A percentile compares a stretch with the other conserved stretches of the same genome.
These are phyloP conservation scores for Portunus trituberculatus DNA, from an alignment of 1,140 invertebrate species.

Conservation along the genomic window DNA sequence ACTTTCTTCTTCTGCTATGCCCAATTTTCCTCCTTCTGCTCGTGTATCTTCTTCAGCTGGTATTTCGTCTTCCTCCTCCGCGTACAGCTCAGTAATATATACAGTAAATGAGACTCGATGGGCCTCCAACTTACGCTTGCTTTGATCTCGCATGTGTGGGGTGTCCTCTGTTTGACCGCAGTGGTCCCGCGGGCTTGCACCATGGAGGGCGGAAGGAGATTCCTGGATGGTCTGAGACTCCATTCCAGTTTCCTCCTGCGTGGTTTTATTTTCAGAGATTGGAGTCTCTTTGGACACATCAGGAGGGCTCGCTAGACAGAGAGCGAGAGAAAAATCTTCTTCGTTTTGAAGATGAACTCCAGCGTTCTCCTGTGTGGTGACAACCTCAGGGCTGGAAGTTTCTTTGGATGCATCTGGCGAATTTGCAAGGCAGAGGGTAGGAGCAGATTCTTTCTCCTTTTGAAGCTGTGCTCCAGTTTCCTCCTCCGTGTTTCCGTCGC, in stretches of 20 bases:
- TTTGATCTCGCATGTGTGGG: background rate
- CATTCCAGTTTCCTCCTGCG: background rate
- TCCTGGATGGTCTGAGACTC: background rate
- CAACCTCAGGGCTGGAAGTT: too few species aligned
- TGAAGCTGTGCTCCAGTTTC: background rate
- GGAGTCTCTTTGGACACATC: background rate
- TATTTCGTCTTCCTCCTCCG: background rate
- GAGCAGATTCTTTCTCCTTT: too few species aligned
- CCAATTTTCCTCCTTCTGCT: too few species aligned
- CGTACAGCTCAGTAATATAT: background rate
- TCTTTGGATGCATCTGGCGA: too few species aligned
- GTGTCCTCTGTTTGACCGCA: background rate
- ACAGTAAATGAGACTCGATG: background rate
- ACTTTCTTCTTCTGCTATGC: too few species aligned
- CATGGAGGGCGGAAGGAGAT: background rate
- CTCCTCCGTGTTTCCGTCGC: too few species aligned
- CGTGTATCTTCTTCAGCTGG: background rate
- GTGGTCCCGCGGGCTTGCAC: background rate
- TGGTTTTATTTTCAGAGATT: background rate
- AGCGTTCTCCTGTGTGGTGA: too few species aligned
- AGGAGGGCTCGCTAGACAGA: too few species aligned
- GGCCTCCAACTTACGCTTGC: background rate
- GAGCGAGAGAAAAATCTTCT: too few species aligned
- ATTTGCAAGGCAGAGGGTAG: too few species aligned
- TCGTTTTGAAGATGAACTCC: too few species aligned